Conservation (phyloP, 2,113 vertebrate species). For the Cynopterus brachyotis region DNA sequence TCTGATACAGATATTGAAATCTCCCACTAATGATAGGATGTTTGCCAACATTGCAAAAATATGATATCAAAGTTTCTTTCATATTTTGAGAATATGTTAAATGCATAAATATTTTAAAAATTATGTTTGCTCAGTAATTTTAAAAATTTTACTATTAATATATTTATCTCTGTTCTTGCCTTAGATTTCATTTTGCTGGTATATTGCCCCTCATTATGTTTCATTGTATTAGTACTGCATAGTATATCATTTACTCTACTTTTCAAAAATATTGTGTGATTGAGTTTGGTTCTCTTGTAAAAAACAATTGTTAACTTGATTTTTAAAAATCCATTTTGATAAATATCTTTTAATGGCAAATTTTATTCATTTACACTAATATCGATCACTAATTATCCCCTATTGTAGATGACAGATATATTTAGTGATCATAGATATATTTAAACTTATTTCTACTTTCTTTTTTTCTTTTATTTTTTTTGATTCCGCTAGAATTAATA, state of each 20-base stretch:
- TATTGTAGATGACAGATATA: background rate
- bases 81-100: background rate
- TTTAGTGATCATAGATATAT: background rate
- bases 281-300: background rate
- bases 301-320: background rate
- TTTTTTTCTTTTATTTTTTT: background rate
- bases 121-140: background rate
- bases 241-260: background rate
- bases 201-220: background rate
- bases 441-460: background rate
- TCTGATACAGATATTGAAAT: background rate
- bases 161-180: background rate
- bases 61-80: background rate
- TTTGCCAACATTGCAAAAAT: constrained; percentile 1
- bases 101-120: background rate
- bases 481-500: background rate
- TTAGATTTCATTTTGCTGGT: background rate
- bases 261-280: background rate
- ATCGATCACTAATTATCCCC: background rate
- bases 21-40: background rate
- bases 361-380: background rate
- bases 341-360: background rate
- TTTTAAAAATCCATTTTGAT: background rate
- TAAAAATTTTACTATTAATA: background rate
- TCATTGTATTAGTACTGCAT: background rate